These are phyloP conservation scores for Marronus borbonicus DNA, from an alignment of 2,888 invertebrate genomes.

Conservation along the genomic window DNA sequence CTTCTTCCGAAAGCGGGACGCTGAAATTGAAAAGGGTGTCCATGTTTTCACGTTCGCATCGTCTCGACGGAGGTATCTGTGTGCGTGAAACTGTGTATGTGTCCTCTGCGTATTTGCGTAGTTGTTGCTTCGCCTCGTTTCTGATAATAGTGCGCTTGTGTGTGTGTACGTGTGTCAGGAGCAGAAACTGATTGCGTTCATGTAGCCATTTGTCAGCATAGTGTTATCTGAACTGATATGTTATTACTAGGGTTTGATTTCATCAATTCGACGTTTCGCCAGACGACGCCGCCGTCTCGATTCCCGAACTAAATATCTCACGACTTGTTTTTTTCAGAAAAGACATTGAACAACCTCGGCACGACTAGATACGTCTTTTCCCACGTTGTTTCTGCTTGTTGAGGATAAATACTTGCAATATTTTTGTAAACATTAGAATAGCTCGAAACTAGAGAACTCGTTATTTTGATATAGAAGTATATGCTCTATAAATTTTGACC, in stretches of 20 bases:
- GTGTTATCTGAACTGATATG: conserved; percentile 50
- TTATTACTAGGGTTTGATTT: conserved; percentile 48
- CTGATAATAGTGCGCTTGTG: conserved; percentile 54
- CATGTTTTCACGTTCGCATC: conserved; percentile 50
- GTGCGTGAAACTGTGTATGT: conserved; percentile 14
- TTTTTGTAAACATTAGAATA: no score
- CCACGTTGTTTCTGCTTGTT: no score
- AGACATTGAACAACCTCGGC: neutral
- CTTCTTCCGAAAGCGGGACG: conserved; percentile 45
- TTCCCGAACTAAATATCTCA: conserved; percentile 31
- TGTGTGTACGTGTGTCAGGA: conserved; percentile 53
- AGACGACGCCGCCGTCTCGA: conserved; percentile 40
- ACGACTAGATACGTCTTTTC: neutral
- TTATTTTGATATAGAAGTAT: no score
- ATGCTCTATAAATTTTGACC: no score
- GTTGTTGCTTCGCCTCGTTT: conserved; percentile 57
- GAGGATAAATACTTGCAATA: no score
- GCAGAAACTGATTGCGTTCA: conserved; percentile 56
- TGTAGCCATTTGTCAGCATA: conserved; percentile 55
- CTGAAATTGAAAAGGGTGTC: conserved; percentile 54
- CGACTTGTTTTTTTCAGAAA: conserved; percentile 25
- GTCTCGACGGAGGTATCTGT: neutral
- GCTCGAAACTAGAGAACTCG: no score
- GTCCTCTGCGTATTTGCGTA: conserved; percentile 50
- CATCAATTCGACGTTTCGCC: conserved; percentile 42